Conservation (phyloP, 2,888 invertebrate genomes). For the Sphecodes monilicornis region DNA sequence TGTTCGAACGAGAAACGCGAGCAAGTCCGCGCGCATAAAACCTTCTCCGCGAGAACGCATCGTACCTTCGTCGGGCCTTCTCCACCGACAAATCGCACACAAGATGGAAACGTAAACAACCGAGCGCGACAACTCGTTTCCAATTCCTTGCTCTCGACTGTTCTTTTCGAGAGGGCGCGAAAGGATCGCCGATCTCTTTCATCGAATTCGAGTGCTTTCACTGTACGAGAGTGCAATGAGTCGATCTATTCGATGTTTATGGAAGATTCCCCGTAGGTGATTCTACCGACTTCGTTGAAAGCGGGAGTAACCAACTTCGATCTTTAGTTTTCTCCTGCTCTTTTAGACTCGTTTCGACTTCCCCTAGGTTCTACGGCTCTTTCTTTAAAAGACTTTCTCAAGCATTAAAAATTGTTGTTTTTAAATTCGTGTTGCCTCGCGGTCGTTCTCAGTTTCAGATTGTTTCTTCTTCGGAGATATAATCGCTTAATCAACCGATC, state of each 20-base stretch:
- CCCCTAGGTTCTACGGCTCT: too few species aligned
- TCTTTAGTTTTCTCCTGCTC: too few species aligned
- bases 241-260: too few species aligned
- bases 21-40: slow-evolving; percentile 8
- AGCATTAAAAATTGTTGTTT: background rate
- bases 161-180: background rate
- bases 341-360: too few species aligned
- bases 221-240: too few species aligned
- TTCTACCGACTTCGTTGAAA: too few species aligned
- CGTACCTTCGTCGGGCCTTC: background rate
- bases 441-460: background rate
- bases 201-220: too few species aligned
- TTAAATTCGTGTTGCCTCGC: background rate
- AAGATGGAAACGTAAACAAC: background rate
- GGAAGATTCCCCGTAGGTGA: too few species aligned
- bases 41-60: background rate
- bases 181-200: too few species aligned
- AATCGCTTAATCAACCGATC: background rate
- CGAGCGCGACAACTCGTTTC: background rate
- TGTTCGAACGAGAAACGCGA: background rate
- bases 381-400: too few species aligned
- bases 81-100: background rate
- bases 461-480: background rate
- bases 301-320: too few species aligned
- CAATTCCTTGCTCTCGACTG: too few species aligned